phyloP scores from a whole-genome alignment of 2,888 invertebrate genomes.

The Venustoraphidia nigricollis region DNA sequence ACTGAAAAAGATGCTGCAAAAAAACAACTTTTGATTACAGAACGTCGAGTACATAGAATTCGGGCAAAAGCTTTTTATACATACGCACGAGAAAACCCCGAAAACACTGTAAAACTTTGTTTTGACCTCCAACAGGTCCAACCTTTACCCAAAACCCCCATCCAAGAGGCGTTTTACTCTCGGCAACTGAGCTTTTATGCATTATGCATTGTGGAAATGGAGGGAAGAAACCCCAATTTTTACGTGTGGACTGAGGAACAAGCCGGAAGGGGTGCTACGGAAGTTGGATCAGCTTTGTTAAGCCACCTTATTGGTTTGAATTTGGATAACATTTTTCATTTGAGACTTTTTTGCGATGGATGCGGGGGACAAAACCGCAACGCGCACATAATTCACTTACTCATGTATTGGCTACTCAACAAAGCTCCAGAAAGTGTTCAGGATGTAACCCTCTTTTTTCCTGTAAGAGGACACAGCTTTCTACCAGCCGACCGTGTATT shows the following conservation, averaged over 20 bases:
- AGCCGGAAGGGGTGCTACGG: conserved; percentile 11
- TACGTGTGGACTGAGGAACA: conserved; percentile 13
- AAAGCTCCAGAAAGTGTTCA: too few species aligned
- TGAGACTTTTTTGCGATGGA: conserved; percentile 15
- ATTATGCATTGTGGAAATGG: conserved; percentile 13
- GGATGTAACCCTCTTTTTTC: not conserved
- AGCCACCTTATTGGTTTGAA: conserved; percentile 2
- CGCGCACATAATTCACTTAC: not conserved
- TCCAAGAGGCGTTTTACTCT: conserved; percentile 15
- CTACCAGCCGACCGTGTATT: conserved; percentile 8
- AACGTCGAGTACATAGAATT: conserved; percentile 13
- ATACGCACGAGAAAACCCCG: conserved; percentile 8
- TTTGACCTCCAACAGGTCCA: conserved; percentile 17
- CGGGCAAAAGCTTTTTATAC: conserved; percentile 13
- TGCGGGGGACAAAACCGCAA: conserved; percentile 14
- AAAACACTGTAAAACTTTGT: conserved; percentile 11
- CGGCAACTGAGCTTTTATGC: conserved; percentile 14
- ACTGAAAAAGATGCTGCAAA: conserved; percentile 3
- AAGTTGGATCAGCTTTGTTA: conserved; percentile 12
- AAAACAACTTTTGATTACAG: conserved; percentile 10
- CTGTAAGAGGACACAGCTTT: conserved; percentile 7
- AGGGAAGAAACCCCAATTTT: conserved; percentile 12
- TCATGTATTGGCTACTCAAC: too few species aligned
- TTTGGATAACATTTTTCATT: conserved; percentile 5
- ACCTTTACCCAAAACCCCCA: conserved; percentile 15